phyloP scores from a whole-genome alignment of 2,797 vertebrate species.

The Forpus xanthops region DNA sequence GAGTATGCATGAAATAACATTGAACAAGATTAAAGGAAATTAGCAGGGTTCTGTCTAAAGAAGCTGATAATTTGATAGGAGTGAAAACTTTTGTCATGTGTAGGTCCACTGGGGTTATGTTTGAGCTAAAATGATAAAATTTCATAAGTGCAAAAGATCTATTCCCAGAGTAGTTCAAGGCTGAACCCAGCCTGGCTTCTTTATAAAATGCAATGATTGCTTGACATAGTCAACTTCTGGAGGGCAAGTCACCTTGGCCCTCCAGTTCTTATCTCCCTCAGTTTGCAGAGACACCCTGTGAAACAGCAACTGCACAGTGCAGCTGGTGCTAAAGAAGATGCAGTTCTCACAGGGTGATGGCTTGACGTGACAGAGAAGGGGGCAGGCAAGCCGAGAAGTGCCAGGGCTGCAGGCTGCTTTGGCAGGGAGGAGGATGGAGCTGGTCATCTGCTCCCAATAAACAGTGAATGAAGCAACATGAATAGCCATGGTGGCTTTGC shows the following conservation, averaged over 20 bases:
- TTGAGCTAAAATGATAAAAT: not conserved
- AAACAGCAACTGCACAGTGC: not conserved
- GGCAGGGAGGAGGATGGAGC: not conserved
- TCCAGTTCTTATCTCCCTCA: not conserved
- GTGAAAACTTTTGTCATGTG: not conserved
- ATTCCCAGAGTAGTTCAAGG: not conserved
- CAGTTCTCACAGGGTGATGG: not conserved
- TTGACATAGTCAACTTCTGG: not conserved
- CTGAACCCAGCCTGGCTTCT: not conserved
- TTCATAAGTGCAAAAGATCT: not conserved
- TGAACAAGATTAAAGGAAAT: not conserved
- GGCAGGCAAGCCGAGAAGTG: not conserved
- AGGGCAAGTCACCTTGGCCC: not conserved
- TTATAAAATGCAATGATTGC: not conserved
- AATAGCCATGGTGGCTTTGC: not conserved
- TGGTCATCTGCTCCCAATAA: not conserved
- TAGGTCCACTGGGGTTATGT: not conserved
- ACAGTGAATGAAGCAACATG: not conserved
- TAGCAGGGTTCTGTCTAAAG: not conserved
- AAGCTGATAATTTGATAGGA: not conserved
- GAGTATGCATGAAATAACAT: not conserved
- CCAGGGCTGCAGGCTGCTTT: not conserved
- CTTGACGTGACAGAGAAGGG: not conserved
- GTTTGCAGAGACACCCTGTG: not conserved
- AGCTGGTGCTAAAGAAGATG: not conserved